These are phyloP conservation scores for Microctonus aethiopoides DNA, from an alignment of 2,888 invertebrate genomes.

Conservation along the genomic window DNA sequence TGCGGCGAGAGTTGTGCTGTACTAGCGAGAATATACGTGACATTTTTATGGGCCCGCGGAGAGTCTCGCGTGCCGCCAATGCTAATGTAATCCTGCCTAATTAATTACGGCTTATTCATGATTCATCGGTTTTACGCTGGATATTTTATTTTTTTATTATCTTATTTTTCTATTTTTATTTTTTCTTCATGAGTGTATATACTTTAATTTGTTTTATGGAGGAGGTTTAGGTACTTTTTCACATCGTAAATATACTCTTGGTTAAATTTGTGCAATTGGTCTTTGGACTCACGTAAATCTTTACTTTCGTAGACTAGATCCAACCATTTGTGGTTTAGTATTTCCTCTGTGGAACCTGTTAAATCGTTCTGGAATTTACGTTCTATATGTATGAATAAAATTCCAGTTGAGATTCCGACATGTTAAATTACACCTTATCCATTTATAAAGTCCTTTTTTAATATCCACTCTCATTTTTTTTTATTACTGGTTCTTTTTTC, in stretches of 20 bases:
- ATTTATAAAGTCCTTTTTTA: too few relatives aligned
- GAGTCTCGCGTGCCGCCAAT: slow-evolving; percentile 58
- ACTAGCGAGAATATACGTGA: slow-evolving; percentile 55
- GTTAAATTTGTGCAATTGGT: slow-evolving; percentile 47
- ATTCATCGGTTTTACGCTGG: slow-evolving; percentile 49
- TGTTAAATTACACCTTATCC: neutral
- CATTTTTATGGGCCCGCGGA: slow-evolving; percentile 59
- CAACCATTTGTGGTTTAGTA: slow-evolving; percentile 32
- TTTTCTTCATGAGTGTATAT: slow-evolving; percentile 11
- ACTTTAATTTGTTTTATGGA: slow-evolving; percentile 1
- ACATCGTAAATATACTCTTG: slow-evolving; percentile 44
- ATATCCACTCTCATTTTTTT: too few relatives aligned
- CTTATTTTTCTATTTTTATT: slow-evolving; percentile 17
- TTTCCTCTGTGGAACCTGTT: slow-evolving; percentile 32
- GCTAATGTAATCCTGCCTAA: slow-evolving; percentile 58
- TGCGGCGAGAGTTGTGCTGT: slow-evolving; percentile 43
- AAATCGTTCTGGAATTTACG: slow-evolving; percentile 39
- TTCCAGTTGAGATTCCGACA: slow-evolving; percentile 13
- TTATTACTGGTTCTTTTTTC: neutral
- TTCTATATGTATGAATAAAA: neutral
- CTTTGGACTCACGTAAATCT: slow-evolving; percentile 48
- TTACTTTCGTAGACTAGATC: slow-evolving; percentile 25
- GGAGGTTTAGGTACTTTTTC: slow-evolving; percentile 36
- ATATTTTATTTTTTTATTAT: slow-evolving; percentile 22
- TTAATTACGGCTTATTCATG: slow-evolving; percentile 60